Conservation (phyloP, 2,113 vertebrate genomes). For the Lepisosteus osseus region DNA sequence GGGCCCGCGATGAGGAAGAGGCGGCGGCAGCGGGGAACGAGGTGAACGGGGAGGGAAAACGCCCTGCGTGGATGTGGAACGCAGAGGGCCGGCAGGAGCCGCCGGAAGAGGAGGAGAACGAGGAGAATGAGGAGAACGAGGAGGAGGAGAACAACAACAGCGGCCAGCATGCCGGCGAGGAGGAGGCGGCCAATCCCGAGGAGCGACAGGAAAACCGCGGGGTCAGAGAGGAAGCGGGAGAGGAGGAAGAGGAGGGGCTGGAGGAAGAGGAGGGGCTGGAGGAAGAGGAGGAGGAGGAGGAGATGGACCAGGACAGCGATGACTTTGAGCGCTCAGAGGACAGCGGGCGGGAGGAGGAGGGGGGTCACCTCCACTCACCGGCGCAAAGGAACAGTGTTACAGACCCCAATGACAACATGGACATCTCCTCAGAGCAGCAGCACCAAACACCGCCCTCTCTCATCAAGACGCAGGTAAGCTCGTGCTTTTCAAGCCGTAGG, state of each 20-base stretch:
- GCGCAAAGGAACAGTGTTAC: conserved; percentile 77
- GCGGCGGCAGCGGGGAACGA: conserved; percentile 81
- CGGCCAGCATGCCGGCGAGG: conserved; percentile 60
- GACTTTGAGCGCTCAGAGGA: conserved; percentile 94
- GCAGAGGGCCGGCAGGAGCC: conserved; percentile 61
- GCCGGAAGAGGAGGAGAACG: conserved; percentile 78
- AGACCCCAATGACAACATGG: conserved; percentile 78
- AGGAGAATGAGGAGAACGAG: conserved; percentile 74
- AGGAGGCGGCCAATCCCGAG: conserved; percentile 69
- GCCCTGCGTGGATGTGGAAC: conserved; percentile 69
- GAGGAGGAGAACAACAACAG: conserved; percentile 52
- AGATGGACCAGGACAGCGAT: conserved; percentile 98
- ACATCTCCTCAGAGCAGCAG: conserved; percentile 74
- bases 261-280: conserved; percentile 71
- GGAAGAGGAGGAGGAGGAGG: conserved; percentile 83
- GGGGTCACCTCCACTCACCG: conserved; percentile 60
- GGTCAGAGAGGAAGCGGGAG: conserved; percentile 67
- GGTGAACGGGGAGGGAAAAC: conserved; percentile 79
- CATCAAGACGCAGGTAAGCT: conserved; percentile 86
- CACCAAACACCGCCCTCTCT: conserved; percentile 70
- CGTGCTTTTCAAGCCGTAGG: conserved; percentile 4
- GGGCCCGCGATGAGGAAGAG: conserved; percentile 74
- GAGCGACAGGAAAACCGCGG: conserved; percentile 58
- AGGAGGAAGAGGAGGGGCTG: conserved; percentile 65
- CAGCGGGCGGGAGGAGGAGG: conserved; percentile 88